Percentiles rank a stretch among this genome's conserved stretches.
These are phyloP conservation scores for Pandion haliaetus DNA, from an alignment of 2,113 vertebrate species.

Conservation along the genomic window DNA sequence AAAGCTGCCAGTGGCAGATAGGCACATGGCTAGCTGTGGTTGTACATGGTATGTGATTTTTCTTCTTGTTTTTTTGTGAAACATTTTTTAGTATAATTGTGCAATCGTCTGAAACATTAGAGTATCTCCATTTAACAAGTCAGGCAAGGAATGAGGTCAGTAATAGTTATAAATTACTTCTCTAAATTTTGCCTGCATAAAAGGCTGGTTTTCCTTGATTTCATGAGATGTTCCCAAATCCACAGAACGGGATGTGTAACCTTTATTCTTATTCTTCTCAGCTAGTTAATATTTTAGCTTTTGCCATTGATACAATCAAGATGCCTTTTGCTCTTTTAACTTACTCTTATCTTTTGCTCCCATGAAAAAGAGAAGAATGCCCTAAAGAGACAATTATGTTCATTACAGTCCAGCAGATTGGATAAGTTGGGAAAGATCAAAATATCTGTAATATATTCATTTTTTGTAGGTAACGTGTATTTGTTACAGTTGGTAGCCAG, in stretches of 20 bases:
- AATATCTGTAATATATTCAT: neutral
- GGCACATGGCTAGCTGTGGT: neutral
- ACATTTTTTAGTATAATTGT: neutral
- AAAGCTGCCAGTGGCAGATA: neutral
- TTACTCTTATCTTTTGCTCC: neutral
- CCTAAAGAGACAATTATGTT: neutral
- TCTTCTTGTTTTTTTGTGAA: neutral
- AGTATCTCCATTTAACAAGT: neutral
- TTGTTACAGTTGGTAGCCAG: neutral
- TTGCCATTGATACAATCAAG: neutral
- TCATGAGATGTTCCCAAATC: neutral
- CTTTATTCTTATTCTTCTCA: neutral
- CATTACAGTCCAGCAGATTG: neutral
- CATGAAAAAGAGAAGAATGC: neutral
- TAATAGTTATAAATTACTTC: neutral
- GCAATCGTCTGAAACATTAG: accelerated
- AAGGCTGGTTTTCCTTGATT: neutral
- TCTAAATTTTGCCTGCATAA: neutral
- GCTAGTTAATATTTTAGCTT: neutral
- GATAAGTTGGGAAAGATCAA: neutral
- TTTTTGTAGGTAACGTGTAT: neutral
- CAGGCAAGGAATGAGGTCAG: neutral
- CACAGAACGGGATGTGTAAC: neutral
- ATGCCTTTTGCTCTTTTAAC: neutral
- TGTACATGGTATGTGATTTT: neutral